Conservation (phyloP, 2,888 invertebrate species). For the Meandrusa payeni region DNA sequence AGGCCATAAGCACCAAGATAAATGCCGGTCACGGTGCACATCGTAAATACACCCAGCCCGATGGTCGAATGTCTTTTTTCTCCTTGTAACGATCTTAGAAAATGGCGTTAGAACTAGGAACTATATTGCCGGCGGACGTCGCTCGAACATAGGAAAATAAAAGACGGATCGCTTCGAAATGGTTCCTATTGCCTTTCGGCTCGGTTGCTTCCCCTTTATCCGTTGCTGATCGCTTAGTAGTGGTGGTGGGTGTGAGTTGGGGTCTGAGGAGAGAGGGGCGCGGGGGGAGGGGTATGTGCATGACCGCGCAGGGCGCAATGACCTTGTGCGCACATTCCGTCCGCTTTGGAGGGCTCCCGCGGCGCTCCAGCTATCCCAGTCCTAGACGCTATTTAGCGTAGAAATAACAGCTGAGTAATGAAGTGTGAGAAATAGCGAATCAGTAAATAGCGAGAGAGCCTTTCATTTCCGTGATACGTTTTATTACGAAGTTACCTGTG, state of each 20-base stretch:
- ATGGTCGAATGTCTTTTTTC: constrained; percentile 52
- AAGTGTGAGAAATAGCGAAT: constrained; percentile 20
- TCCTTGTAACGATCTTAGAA: constrained; percentile 51
- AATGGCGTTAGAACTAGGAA: constrained; percentile 63
- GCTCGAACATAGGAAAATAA: constrained; percentile 57
- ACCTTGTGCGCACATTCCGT: constrained; percentile 77
- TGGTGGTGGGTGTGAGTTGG: constrained; percentile 51
- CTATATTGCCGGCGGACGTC: constrained; percentile 63
- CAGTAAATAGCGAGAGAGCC: not conserved
- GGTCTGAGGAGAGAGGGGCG: constrained; percentile 34
- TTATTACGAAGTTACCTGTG: too few species aligned
- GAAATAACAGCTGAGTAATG: constrained; percentile 22
- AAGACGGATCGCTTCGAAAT: constrained; percentile 68
- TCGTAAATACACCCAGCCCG: constrained; percentile 63
- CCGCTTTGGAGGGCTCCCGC: constrained; percentile 61
- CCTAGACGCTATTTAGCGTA: constrained; percentile 47
- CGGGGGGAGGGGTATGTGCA: constrained; percentile 60
- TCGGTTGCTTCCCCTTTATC: constrained; percentile 71
- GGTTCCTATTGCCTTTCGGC: constrained; percentile 64
- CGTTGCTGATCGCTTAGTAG: constrained; percentile 73
- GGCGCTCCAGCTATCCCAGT: constrained; percentile 56
- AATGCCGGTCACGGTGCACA: constrained; percentile 52
- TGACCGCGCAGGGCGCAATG: constrained; percentile 81
- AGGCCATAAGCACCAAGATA: constrained; percentile 50
- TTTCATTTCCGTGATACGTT: constrained; percentile 5